Evolutionary conservation across 2,113 vertebrate genomes (phyloP).

Genomic region (Mustela lutreola): DNA sequence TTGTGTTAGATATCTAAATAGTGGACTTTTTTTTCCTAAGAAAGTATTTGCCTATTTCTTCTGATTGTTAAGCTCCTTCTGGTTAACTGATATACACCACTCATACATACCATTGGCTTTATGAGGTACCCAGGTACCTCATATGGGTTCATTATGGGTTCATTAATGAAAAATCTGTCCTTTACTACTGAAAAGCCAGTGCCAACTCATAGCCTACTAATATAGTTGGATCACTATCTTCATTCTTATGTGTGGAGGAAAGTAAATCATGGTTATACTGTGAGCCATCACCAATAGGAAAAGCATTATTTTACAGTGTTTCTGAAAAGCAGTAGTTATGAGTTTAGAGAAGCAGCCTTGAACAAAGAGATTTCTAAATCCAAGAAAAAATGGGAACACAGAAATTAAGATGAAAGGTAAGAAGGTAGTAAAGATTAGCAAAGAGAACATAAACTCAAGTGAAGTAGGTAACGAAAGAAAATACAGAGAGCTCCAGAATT

Average conservation of each 20-base stretch:
- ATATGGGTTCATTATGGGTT: neutral
- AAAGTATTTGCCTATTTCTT: slow-evolving; percentile 55
- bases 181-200: slow-evolving; percentile 4
- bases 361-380: slow-evolving; percentile 15
- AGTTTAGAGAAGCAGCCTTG: slow-evolving; percentile 9
- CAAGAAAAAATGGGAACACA: neutral
- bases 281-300: neutral
- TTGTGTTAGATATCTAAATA: neutral
- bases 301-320: neutral
- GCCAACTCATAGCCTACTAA: neutral
- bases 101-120: neutral
- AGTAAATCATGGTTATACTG: neutral
- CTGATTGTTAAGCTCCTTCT: neutral
- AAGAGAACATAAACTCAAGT: neutral
- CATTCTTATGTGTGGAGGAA: neutral
- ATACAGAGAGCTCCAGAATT: neutral
- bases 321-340: neutral
- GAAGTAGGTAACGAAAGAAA: neutral
- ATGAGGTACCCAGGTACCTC: neutral
- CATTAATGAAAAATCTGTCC: slow-evolving; percentile 40
- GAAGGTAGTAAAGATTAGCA: neutral
- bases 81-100: neutral
- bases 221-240: slow-evolving; percentile 9
- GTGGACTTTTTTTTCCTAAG: neutral
- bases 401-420: slow-evolving; percentile 6